Conservation (phyloP, 2,888 invertebrate species). For the Odontothrips loti region DNA sequence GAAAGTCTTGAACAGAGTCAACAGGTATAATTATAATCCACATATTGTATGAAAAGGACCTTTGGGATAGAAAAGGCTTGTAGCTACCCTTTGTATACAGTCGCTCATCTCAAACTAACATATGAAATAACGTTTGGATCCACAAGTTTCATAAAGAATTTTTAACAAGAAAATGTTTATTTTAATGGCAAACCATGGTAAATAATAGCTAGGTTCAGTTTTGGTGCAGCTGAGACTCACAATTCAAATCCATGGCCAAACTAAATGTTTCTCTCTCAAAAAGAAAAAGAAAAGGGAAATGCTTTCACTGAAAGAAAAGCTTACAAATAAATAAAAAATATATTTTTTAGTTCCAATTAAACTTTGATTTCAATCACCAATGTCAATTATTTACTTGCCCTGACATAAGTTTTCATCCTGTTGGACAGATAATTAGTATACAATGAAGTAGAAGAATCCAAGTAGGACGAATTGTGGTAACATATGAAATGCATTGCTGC, state of each 20-base stretch:
- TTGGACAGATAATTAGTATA: background rate
- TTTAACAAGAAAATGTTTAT: conserved; percentile 23
- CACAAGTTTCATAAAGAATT: conserved; percentile 18
- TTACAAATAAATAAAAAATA: background rate
- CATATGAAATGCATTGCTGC: conserved; percentile 2
- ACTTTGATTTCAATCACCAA: background rate
- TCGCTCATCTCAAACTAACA: conserved; percentile 17
- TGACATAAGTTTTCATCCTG: background rate
- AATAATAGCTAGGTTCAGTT: conserved; percentile 21
- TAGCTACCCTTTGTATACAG: conserved; percentile 13
- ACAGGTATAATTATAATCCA: conserved; percentile 17
- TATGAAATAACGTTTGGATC: conserved; percentile 17
- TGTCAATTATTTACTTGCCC: background rate
- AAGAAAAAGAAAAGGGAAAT: too few relatives aligned
- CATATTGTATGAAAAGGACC: conserved; percentile 10
- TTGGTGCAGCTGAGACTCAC: conserved; percentile 15
- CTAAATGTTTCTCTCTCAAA: background rate
- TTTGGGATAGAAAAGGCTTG: conserved; percentile 20
- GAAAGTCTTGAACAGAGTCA: conserved; percentile 20
- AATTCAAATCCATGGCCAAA: conserved; percentile 10
- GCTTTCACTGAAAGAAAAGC: too few relatives aligned
- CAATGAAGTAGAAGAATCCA: background rate
- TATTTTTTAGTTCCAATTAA: background rate
- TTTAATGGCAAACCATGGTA: conserved; percentile 24
- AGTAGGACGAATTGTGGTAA: conserved; percentile 18